Evolutionary conservation across 2,797 vertebrate genomes (phyloP).

Genomic region (Takifugu rubripes): DNA sequence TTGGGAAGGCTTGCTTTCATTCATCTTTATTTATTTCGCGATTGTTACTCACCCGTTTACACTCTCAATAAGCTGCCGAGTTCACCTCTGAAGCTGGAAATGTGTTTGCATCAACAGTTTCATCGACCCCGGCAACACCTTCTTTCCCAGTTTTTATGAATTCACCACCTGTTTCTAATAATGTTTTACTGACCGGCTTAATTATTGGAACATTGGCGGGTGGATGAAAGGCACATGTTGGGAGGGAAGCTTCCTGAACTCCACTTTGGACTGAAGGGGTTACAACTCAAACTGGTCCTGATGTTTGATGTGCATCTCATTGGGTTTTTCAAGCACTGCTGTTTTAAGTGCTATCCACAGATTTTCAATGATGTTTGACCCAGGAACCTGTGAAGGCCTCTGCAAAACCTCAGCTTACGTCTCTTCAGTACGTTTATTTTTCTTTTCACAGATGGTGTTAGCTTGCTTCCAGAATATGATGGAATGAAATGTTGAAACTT

Average conservation of each 20-base stretch:
- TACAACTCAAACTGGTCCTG: no score
- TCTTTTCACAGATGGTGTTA: no score
- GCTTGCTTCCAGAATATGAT: no score
- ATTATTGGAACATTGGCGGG: neutral
- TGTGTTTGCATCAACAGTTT: neutral
- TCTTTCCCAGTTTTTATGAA: neutral
- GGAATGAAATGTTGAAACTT: no score
- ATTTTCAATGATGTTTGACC: no score
- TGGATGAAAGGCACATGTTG: neutral
- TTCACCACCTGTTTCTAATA: neutral
- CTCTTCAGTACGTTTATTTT: no score
- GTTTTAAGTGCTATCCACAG: no score
- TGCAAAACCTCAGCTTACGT: no score
- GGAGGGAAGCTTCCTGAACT: no score
- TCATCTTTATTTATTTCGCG: constrained; percentile 41
- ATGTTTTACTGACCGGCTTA: neutral
- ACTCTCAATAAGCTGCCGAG: neutral
- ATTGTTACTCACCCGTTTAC: constrained; percentile 13
- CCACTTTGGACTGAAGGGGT: neutral
- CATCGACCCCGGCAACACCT: neutral
- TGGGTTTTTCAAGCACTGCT: no score
- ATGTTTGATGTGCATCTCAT: no score
- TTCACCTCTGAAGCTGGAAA: neutral
- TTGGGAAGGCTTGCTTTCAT: constrained; percentile 42
- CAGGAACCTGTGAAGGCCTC: no score